phyloP scores from a whole-genome alignment of 2,888 invertebrate species.

The Uloborus plumipes region DNA sequence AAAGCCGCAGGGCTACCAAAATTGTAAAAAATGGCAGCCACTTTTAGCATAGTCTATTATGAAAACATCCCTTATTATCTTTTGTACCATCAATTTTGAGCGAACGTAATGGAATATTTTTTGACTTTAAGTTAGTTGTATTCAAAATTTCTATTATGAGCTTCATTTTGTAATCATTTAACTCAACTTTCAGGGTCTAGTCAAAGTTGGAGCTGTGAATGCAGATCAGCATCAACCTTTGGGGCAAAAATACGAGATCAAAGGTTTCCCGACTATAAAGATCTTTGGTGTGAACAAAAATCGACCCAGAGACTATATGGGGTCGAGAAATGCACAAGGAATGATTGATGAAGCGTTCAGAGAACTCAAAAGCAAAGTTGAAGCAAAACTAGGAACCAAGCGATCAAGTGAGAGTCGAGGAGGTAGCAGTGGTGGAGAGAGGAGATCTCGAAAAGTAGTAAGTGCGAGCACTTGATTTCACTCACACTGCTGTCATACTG shows the following conservation, averaged over 20 bases:
- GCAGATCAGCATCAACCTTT: slow-evolving; percentile 89
- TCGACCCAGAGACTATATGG: slow-evolving; percentile 86
- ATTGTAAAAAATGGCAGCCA: no score
- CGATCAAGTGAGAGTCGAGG: slow-evolving; percentile 72
- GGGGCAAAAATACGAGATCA: slow-evolving; percentile 83
- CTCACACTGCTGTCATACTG: no score
- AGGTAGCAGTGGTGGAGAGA: slow-evolving; percentile 66
- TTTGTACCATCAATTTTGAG: no score
- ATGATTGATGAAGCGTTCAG: slow-evolving; percentile 88
- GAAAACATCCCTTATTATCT: no score
- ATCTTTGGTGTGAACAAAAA: slow-evolving; percentile 89
- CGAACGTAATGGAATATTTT: no score
- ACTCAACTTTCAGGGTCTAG: slow-evolving; percentile 79
- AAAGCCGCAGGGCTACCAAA: no score
- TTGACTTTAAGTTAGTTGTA: no score
- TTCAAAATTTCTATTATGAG: not conserved
- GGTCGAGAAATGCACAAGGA: slow-evolving; percentile 86
- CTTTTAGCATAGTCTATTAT: no score
- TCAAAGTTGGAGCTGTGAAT: slow-evolving; percentile 94
- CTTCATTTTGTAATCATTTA: not conserved
- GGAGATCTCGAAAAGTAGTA: not conserved
- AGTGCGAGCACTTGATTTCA: not conserved
- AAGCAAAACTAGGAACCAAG: slow-evolving; percentile 76
- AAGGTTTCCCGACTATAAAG: slow-evolving; percentile 96
- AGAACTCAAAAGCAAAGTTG: slow-evolving; percentile 82